Base-by-base conservation (phyloP, 1,140 invertebrate species). In the Batillaria attramentaria region DNA sequence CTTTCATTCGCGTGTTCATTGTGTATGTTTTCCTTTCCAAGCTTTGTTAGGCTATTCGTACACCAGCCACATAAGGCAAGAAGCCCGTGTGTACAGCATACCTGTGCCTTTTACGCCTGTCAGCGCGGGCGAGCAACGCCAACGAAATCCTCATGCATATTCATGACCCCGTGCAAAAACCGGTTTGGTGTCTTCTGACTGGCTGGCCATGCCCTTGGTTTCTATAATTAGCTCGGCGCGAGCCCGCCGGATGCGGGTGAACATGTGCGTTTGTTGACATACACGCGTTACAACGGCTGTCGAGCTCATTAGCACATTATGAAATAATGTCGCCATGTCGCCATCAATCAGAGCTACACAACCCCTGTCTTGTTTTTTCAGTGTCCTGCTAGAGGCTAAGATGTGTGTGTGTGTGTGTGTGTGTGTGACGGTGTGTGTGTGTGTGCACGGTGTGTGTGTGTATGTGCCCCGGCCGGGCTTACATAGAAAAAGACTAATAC, bases 171-270 rank as follows among this genome's bases (percentile, higher is more conserved):
- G 18, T 1, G 8, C 20, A 20, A 46, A 70, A 70, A 70, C 68
- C 68, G 68, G 68, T 70, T 70, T 70, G 68, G 68, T 70, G 41
- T 31, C 68, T 70, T 70, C 68, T 70, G 68, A 66, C 5, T 66
- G 62, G 57, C 57, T 60, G 57, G 57, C n/a, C n/a, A n/a, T n/a
- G n/a, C n/a, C n/a, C n/a, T n/a, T 60, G 33, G 39, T 24, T 70
- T 70, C 68, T 70, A 70, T 46, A 28, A 46, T 70, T 70, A 70
- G 39, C 41, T 28, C 5, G n/a, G 41, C 37, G 13, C 13, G 16
- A 6, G 6, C 35, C 50, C 20, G 13, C 41, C 10, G 62, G 24
- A 8, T 35, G 62, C 5, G 24, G 8, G 24, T 13, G 6, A 28
- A 66, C 62, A 66, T 35, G 62, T 66, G 62, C 31, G 31, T 70